Base-by-base conservation (phyloP, 2,888 invertebrate genomes). In the Barypeithes pellucidus region DNA sequence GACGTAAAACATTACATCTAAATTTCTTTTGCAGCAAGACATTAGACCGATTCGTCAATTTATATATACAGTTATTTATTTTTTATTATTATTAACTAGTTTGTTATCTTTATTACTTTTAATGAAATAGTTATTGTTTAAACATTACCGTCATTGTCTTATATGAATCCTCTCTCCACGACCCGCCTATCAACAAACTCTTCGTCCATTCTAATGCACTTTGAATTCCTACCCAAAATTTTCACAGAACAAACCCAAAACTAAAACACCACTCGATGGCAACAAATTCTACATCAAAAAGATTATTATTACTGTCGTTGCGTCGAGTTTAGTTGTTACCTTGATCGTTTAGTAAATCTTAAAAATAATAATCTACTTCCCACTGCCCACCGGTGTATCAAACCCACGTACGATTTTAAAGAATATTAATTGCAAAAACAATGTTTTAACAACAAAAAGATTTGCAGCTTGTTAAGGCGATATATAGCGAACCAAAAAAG, bases 331-430 rank as follows among this genome's bases (percentile, higher is more conserved):
- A 68, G 57, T 73, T 72, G 57, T 73, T 72, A 67, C 75, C 75
- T 75, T 75, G 72, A 65, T 75, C 59, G 72, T 22, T 52, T 20
- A 24, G 65, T 70, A 73, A 66, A 73, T 54, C 47, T 59, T 69
- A 73, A 68, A 69, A 75, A 70, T 69, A 63, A 73, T 74, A 79
- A 77, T 71, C 78, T 62, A 74, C 76, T 78, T 78, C 78, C 78
- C 77, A 74, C 79, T 70, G 61, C 76, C 79, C 78, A 79, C 80
- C 69, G 75, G 41, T 47, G 20, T 43, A 3, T 24, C 73, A 14
- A 57, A 50, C 80, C 80, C 74, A 80, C 80, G 73, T 75, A 2
- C 14, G n/a, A 50, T 67, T 39, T 63, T 54, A 33, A 62, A 67
- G 74, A 70, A 74, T 71, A 71, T 62, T 70, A 74, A 73, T 73